phyloP scores from a whole-genome alignment of 2,113 vertebrate species.

The Plecturocebus donacophilus region DNA sequence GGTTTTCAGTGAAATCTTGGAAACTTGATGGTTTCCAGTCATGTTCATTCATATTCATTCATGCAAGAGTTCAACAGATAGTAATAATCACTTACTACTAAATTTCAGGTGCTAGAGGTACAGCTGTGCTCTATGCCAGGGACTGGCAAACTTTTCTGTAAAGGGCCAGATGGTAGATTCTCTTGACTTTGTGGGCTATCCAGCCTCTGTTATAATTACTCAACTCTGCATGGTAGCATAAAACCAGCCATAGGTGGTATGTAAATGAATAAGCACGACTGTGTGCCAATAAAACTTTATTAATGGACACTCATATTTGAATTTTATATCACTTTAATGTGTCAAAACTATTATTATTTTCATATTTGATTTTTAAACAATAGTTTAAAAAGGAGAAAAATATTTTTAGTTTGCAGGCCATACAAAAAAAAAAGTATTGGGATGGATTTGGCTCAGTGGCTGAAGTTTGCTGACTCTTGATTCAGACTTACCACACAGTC shows the following conservation, averaged over 20 bases:
- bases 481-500: background rate
- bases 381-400: background rate
- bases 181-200: background rate
- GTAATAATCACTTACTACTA: background rate
- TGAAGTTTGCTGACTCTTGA: background rate
- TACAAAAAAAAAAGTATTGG: background rate
- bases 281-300: background rate
- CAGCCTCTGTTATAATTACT: background rate
- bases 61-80: background rate
- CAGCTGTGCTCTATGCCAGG: background rate
- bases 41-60: background rate
- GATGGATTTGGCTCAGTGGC: background rate
- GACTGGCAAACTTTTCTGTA: background rate
- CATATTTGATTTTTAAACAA: background rate
- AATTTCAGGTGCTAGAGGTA: background rate
- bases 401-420: background rate
- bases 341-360: background rate
- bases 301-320: background rate
- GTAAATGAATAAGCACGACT: background rate
- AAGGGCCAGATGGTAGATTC: background rate
- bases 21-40: background rate
- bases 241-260: background rate
- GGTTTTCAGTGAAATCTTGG: background rate
- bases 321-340: background rate
- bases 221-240: background rate